Evolutionary conservation across 1,140 invertebrate genomes (phyloP).

Genomic region (Drosophila busckii): DNA sequence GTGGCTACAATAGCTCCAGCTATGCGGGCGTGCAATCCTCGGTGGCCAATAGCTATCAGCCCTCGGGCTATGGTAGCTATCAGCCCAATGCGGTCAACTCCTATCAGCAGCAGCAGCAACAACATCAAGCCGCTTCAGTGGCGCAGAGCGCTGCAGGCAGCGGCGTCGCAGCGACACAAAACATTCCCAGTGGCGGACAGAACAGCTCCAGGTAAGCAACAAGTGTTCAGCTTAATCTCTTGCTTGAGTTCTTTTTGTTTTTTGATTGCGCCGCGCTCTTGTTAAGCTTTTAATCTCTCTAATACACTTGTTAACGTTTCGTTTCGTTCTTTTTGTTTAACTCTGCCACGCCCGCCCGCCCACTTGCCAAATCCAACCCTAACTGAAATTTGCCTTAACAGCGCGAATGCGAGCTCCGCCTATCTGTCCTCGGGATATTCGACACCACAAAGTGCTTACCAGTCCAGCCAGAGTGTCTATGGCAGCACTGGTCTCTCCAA

Average conservation of each 20-base stretch:
- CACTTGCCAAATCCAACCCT: neutral
- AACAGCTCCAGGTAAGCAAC: conserved; percentile 67
- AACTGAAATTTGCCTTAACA: conserved; percentile 37
- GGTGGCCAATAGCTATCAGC: conserved; percentile 71
- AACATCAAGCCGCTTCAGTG: conserved; percentile 40
- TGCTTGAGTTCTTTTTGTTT: conserved; percentile 10
- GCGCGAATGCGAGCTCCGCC: conserved; percentile 76
- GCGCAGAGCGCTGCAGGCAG: conserved; percentile 46
- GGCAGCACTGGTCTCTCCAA: conserved; percentile 76
- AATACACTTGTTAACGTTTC: conserved; percentile 15
- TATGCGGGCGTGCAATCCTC: conserved; percentile 76
- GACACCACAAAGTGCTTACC: conserved; percentile 78
- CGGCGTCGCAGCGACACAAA: conserved; percentile 59
- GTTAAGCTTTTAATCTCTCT: neutral
- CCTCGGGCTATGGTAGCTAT: conserved; percentile 70
- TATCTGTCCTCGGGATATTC: conserved; percentile 77
- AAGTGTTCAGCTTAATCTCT: neutral
- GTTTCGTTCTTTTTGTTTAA: conserved; percentile 29
- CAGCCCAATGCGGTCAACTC: conserved; percentile 72
- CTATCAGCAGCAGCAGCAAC: conserved; percentile 68
- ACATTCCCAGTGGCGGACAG: conserved; percentile 74
- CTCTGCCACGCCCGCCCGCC: neutral
- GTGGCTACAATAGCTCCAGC: conserved; percentile 61
- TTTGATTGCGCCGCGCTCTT: neutral
- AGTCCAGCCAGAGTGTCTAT: conserved; percentile 79